Conservation (phyloP, 2,113 vertebrate genomes). For the Sander vitreus region DNA sequence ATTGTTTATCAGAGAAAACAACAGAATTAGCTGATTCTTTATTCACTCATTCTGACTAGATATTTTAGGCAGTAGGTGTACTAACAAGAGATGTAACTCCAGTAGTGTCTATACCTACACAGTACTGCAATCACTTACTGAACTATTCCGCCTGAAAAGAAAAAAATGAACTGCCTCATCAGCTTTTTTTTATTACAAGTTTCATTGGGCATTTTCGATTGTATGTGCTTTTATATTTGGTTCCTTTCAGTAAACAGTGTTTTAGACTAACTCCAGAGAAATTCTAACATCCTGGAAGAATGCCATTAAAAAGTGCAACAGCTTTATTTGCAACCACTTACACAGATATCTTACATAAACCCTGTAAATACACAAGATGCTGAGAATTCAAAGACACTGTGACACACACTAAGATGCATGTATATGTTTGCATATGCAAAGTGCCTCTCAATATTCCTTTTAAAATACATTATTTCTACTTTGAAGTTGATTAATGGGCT, state of each 20-base stretch:
- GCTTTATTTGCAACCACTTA: background rate
- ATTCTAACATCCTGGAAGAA: no score
- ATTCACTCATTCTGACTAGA: background rate
- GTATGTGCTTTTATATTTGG: background rate
- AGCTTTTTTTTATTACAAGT: background rate
- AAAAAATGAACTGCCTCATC: background rate
- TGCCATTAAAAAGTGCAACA: background rate
- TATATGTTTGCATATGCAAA: background rate
- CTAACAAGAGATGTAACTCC: background rate
- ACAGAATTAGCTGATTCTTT: background rate
- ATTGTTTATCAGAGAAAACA: background rate
- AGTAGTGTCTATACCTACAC: background rate
- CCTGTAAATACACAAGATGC: background rate
- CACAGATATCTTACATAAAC: background rate
- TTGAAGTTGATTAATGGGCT: slow-evolving; percentile 46
- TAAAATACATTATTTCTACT: background rate
- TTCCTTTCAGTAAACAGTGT: background rate
- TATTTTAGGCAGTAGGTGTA: background rate
- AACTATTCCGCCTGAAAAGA: background rate
- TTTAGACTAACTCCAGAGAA: background rate
- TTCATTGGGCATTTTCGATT: no score
- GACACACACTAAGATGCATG: background rate
- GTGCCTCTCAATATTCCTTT: background rate
- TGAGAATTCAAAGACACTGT: background rate
- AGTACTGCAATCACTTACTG: background rate